These are phyloP conservation scores for Magallana angulata DNA, from an alignment of 1,140 invertebrate genomes.

Conservation along the genomic window DNA sequence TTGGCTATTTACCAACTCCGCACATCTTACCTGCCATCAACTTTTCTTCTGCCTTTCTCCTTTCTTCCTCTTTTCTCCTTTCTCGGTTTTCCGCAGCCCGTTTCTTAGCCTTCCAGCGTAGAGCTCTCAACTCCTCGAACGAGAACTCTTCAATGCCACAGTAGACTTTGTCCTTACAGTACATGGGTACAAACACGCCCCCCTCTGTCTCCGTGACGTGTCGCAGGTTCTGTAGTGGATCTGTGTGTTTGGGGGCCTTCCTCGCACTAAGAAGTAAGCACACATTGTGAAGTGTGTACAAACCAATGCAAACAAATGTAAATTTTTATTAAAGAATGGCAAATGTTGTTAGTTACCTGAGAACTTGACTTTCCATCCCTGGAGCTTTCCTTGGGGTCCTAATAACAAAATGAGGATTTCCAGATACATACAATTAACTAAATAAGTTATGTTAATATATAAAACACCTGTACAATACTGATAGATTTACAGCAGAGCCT, in stretches of 20 bases:
- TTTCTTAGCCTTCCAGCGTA: constrained; percentile 67
- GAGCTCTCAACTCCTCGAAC: constrained; percentile 82
- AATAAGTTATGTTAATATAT: too few species aligned
- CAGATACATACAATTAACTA: too few species aligned
- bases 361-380: constrained; percentile 62
- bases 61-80: constrained; percentile 57
- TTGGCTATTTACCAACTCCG: too few species aligned
- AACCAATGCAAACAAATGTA: too few species aligned
- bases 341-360: constrained; percentile 62
- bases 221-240: constrained; percentile 41
- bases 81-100: constrained; percentile 59
- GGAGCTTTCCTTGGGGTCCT: constrained; percentile 69
- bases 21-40: constrained; percentile 61
- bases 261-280: constrained; percentile 54
- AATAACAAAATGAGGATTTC: not conserved
- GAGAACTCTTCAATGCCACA: constrained; percentile 81
- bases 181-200: constrained; percentile 75
- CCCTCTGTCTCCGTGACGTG: constrained; percentile 40
- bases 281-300: too few species aligned
- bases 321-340: too few species aligned
- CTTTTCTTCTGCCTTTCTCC: constrained; percentile 60
- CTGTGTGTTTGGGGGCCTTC: constrained; percentile 59
- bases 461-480: too few species aligned
- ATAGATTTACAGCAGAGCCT: too few species aligned
- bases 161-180: constrained; percentile 81